Evolutionary conservation across 2,113 vertebrate genomes (phyloP).

Genomic region (Myiagra hebetior): DNA sequence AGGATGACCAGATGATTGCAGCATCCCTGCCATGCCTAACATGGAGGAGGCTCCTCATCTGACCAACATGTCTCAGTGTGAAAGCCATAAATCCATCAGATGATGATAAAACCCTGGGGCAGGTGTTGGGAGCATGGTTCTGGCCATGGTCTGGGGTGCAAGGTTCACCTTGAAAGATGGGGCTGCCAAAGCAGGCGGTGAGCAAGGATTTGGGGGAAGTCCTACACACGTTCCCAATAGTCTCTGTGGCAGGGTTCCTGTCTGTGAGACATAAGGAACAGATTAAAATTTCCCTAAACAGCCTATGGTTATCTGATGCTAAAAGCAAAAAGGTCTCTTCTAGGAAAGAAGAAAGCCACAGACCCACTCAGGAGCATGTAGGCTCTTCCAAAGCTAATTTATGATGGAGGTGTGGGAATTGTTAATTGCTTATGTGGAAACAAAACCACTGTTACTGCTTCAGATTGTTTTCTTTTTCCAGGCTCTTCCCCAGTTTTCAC

Average conservation of each 20-base stretch:
- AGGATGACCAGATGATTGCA: fast-evolving
- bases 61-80: fast-evolving
- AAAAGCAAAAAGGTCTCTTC: background rate
- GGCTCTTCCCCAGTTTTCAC: background rate
- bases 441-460: background rate
- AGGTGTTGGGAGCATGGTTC: background rate
- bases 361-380: background rate
- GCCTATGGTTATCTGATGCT: background rate
- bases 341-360: background rate
- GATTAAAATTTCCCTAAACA: background rate
- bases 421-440: background rate
- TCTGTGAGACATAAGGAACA: background rate
- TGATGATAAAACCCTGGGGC: background rate
- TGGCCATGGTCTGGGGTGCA: background rate
- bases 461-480: background rate
- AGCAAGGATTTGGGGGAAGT: background rate
- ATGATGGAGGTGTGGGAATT: background rate
- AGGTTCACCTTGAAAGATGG: background rate
- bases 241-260: background rate
- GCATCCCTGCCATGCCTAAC: background rate
- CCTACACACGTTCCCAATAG: fast-evolving
- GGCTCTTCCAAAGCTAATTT: background rate
- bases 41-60: background rate
- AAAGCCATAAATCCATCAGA: background rate
- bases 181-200: background rate